phyloP scores from a whole-genome alignment of 2,113 vertebrate species.

The Pyrgilauda ruficollis region DNA sequence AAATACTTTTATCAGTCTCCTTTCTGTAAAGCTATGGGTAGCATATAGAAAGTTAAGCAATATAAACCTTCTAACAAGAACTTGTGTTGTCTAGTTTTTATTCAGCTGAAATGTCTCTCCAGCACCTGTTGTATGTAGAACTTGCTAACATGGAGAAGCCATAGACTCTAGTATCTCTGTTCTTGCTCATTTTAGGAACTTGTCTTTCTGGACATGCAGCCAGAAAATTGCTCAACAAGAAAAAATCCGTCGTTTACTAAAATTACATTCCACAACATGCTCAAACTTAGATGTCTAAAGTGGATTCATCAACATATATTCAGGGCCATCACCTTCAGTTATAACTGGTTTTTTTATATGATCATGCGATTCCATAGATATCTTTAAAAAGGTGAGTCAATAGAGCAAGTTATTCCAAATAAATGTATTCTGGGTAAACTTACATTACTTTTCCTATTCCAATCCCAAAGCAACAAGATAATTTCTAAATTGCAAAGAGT shows the following conservation, averaged over 20 bases:
- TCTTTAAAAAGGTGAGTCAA: not conserved
- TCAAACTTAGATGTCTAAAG: not conserved
- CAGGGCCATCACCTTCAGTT: not conserved
- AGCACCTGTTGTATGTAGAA: not conserved
- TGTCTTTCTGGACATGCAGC: not conserved
- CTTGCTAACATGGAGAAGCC: not conserved
- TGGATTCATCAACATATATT: not conserved
- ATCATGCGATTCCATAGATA: not conserved
- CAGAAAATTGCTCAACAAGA: not conserved
- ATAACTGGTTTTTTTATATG: not conserved
- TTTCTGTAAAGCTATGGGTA: not conserved
- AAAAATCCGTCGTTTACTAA: not conserved
- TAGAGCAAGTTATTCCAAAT: not conserved
- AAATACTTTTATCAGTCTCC: not conserved
- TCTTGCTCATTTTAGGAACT: not conserved
- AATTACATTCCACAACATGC: not conserved
- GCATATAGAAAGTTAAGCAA: not conserved
- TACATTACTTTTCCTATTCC: not conserved
- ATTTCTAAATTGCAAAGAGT: not conserved
- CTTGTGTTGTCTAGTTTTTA: not conserved
- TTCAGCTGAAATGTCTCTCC: not conserved
- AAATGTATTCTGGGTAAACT: not conserved
- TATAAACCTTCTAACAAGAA: not conserved
- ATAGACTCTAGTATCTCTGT: not conserved
- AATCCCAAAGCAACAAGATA: not conserved